Evolutionary conservation across 2,797 vertebrate species (phyloP).

Genomic region (Xyrichtys novacula): DNA sequence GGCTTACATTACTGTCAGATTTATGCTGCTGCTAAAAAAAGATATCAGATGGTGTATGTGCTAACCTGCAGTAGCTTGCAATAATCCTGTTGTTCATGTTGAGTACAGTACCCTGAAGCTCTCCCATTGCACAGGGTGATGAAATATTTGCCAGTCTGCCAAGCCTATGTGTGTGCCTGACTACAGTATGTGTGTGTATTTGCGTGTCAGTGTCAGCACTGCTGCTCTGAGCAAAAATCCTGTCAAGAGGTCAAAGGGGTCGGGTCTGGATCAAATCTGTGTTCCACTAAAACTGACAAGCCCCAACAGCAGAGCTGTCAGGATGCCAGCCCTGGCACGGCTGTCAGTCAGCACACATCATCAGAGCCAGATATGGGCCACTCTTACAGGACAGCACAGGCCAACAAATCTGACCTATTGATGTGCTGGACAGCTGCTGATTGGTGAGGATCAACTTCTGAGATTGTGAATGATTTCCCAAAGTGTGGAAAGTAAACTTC

Average conservation of each 20-base stretch:
- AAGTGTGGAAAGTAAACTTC: constrained; percentile 37
- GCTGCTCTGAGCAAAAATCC: constrained; percentile 66
- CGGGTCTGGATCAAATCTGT: constrained; percentile 74
- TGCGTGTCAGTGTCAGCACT: constrained; percentile 57
- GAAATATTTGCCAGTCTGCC: constrained; percentile 66
- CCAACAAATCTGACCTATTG: constrained; percentile 53
- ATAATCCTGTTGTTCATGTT: constrained; percentile 43
- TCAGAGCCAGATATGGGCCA: constrained; percentile 60
- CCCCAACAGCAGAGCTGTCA: constrained; percentile 75
- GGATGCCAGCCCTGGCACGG: constrained; percentile 61
- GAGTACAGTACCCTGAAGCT: constrained; percentile 44
- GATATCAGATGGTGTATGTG: constrained; percentile 16
- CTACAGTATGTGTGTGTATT: constrained; percentile 31
- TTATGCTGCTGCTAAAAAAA: constrained; percentile 28
- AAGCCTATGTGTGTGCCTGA: constrained; percentile 17
- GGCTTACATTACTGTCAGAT: constrained; percentile 7
- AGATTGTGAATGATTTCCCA: constrained; percentile 35
- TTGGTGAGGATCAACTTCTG: constrained; percentile 40
- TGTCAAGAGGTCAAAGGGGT: constrained; percentile 78
- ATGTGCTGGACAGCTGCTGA: constrained; percentile 58
- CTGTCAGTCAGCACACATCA: constrained; percentile 75
- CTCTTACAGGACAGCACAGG: constrained; percentile 58
- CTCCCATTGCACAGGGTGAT: constrained; percentile 58
- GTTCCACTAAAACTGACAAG: constrained; percentile 75
- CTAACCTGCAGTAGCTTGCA: constrained; percentile 32